phyloP scores from a whole-genome alignment of 2,113 vertebrate genomes.

The Elanus axillaris region DNA sequence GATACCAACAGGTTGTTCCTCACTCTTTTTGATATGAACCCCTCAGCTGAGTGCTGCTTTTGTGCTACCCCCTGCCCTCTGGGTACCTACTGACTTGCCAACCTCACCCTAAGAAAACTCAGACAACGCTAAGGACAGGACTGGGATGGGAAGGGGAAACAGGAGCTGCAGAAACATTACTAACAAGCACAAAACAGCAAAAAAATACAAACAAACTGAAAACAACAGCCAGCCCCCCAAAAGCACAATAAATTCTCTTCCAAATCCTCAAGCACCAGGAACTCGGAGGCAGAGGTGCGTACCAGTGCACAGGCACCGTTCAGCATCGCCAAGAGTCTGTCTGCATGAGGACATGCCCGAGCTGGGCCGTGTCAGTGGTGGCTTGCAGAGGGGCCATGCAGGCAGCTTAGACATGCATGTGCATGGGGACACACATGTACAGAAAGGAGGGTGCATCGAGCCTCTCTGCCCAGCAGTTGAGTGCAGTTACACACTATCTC shows the following conservation, averaged over 20 bases:
- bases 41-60: neutral
- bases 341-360: accelerated
- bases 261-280: neutral
- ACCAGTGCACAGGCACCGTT: neutral
- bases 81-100: neutral
- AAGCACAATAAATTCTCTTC: slow-evolving; percentile 33
- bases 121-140: slow-evolving; percentile 29
- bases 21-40: neutral
- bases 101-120: neutral
- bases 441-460: neutral
- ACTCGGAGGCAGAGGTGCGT: neutral
- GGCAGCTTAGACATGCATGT: neutral
- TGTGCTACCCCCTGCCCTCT: neutral
- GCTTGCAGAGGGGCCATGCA: slow-evolving; percentile 18
- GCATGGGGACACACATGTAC: neutral
- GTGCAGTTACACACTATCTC: neutral
- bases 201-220: slow-evolving; percentile 33
- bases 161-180: slow-evolving; percentile 50
- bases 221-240: slow-evolving; percentile 37
- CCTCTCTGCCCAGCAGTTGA: neutral
- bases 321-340: accelerated
- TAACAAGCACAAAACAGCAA: slow-evolving; percentile 40
- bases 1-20: accelerated
- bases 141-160: slow-evolving; percentile 5
- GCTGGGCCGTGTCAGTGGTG: accelerated